Evolutionary conservation across 30 jellyfish, hydroid and myxozoan genomes (phyloP), one percentile per base, ranked within the genome.

Genomic region (Hydractinia symbiolongicarpus): DNA sequence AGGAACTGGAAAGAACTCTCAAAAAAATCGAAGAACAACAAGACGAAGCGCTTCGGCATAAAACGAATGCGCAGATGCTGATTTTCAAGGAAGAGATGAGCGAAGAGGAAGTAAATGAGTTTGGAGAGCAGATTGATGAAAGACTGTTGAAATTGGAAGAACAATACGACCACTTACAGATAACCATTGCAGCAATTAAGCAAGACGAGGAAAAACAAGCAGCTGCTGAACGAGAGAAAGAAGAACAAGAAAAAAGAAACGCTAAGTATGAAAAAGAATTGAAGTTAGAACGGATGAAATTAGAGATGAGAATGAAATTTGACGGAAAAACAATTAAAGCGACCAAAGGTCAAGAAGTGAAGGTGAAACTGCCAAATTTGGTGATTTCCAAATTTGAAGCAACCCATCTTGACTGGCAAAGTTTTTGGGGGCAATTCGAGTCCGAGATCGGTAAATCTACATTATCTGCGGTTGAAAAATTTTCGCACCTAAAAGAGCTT

Each of bases 361-460:
- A 70, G 54, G 95, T 67, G 40, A 73, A 81, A 57, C 83, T 81
- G 15, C 95, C 91, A 4, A 86, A 82, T 66, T 53, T 82, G 68
- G 68, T 50, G 49, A 80, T 64, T 62, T 58, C 81, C n/a, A 86
- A 53, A 67, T 83, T 83, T 55, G 80, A 80, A 78, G 86, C 81
- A 44, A 80, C 50, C 7, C 73, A 62, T 14, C 54, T 70, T 6
- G 79, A 70, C 67, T 70, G 79, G 79, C 5, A 17, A 21, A 21
- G 68, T 14, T 70, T 70, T 70, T 70, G 91, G 91, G 60, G 54
- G 9, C 91, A 83, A 54, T 83, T 83, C 40, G 91, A 83, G 61
- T 55, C 90, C 49, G 89, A 83, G 76, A 84, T 75, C 7, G 79
- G 54, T 20, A 75, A 50, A n/a, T 66, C 78, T 60, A 80, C 20